Conservation (phyloP, 2,797 vertebrate species). For the Oreochromis mossambicus region DNA sequence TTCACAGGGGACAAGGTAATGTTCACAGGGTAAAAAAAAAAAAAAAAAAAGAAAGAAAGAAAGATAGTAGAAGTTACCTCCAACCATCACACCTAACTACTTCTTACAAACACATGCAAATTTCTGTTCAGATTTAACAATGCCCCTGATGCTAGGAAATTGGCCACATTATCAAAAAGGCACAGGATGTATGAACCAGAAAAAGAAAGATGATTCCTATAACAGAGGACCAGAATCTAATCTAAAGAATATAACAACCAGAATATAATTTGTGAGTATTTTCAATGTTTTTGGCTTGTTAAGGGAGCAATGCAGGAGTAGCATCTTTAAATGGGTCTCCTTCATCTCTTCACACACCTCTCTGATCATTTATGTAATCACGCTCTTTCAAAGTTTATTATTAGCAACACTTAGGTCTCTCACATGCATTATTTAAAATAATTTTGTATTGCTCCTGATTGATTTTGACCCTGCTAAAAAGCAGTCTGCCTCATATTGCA, state of each 20-base stretch:
- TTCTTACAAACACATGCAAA: neutral
- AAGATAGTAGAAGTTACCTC: neutral
- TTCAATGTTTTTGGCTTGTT: neutral
- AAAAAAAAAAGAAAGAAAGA: neutral
- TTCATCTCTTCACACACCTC: neutral
- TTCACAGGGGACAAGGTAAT: neutral
- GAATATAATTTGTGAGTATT: neutral
- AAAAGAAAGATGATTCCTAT: neutral
- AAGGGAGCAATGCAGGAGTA: neutral
- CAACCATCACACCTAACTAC: neutral
- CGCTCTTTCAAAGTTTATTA: slow-evolving; percentile 3
- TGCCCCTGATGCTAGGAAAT: neutral
- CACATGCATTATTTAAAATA: slow-evolving; percentile 12
- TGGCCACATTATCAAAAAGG: neutral
- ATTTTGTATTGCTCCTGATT: neutral
- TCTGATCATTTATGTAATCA: slow-evolving; percentile 4
- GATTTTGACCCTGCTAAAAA: slow-evolving; percentile 5
- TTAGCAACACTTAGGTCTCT: neutral
- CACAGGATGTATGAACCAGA: neutral
- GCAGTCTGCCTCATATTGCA: neutral
- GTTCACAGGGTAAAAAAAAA: neutral
- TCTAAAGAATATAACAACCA: neutral
- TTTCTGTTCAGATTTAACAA: neutral
- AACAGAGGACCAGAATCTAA: neutral
- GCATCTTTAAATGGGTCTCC: neutral